Evolutionary conservation across 2,888 invertebrate species (phyloP).

Genomic region (Mylabris sibirica): DNA sequence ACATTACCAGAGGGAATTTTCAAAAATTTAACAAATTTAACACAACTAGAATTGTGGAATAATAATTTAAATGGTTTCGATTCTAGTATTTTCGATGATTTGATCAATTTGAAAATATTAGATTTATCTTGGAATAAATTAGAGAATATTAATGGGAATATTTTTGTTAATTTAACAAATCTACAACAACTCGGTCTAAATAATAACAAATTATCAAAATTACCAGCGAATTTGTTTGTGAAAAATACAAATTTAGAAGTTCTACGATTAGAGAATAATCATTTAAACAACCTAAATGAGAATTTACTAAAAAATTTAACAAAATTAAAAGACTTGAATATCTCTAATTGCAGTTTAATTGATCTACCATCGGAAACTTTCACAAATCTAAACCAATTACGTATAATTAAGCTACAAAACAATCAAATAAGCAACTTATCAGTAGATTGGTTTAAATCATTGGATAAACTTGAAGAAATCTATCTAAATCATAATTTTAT

Average conservation of each 20-base stretch:
- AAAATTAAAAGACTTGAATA: conserved; percentile 61
- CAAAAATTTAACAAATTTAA: conserved; percentile 49
- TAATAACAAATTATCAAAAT: conserved; percentile 63
- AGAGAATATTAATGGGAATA: conserved; percentile 27
- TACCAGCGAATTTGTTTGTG: conserved; percentile 7
- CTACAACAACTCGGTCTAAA: conserved; percentile 72
- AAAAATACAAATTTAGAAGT: conserved; percentile 14
- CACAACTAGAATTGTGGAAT: conserved; percentile 53
- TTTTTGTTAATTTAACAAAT: conserved; percentile 66
- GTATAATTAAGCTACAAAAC: background rate
- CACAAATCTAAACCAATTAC: conserved; percentile 29
- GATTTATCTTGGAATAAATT: conserved; percentile 63
- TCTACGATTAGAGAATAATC: conserved; percentile 45
- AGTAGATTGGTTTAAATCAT: background rate
- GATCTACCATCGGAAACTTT: conserved; percentile 61
- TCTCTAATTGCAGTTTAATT: conserved; percentile 72
- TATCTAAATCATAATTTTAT: background rate
- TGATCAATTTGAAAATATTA: conserved; percentile 69
- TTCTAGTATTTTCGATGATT: conserved; percentile 69
- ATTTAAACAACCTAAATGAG: conserved; percentile 41
- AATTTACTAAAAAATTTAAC: conserved; percentile 14
- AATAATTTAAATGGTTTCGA: conserved; percentile 60
- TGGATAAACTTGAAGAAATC: background rate
- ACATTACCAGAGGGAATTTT: conserved; percentile 53
- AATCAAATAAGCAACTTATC: background rate